Base-by-base conservation (phyloP, 2,888 invertebrate genomes). In the Hetaerina titia region DNA sequence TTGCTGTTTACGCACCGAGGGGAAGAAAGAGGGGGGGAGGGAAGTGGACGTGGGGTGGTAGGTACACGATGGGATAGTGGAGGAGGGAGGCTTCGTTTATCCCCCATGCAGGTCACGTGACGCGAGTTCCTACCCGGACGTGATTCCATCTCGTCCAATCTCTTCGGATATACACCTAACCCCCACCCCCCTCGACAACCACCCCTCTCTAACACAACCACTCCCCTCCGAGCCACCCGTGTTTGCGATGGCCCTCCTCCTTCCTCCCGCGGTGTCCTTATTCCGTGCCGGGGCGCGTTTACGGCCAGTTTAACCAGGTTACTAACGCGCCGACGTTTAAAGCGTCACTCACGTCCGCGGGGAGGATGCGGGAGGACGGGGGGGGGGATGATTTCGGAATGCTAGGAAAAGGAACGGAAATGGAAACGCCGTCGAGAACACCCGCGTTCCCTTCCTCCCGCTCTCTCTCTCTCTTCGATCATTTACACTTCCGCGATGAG, bases 1-100 rank as follows among this genome's bases (percentile, higher is more conserved):
- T 69, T 22, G 69, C 69, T 69, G 69, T n/a, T 69, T 69, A n/a
- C 69, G 69, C 7, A 69, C n/a, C 69, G 60, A 90, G 90, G 90
- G 57, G 60, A 60, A 15, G 90, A 45, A 31, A 17, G n/a, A n/a
- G n/a, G n/a, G 6, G 89, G 58, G 22, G 89, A 25, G n/a, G 89
- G 87, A 25, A 25, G 64, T 15, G 64, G 31, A 45, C 31, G 31
- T 25, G 31, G 25, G 15, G 87, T 45, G 88, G 88, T 8, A 17
- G 45, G 5, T 7, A 4, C 1, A 45, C 31, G 31, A n/a, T 19
- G 19, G 22, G 56, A 56, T 56, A 17, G 57, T n/a, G 31, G 89
- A n/a, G 11, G 22, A 56, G 8, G 19, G 69, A 13, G 13, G 15
- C 19, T 19, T 19, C 22, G 13, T 89, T 22, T 56, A 22, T 89